Evolutionary conservation across 2,888 invertebrate genomes (phyloP).

Genomic region (Mamestra brassicae): DNA sequence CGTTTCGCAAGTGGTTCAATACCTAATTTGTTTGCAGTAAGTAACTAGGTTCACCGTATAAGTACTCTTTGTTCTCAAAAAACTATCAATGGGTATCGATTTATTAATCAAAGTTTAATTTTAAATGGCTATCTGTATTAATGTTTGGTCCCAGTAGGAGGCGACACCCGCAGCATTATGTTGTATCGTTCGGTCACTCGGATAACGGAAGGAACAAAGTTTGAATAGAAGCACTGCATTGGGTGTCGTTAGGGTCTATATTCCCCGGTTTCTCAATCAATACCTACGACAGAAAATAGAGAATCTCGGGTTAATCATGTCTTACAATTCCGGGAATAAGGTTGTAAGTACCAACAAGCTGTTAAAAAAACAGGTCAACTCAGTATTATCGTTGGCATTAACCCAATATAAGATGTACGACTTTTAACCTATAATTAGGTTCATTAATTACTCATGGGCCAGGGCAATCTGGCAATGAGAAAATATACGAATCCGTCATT

Average conservation of each 20-base stretch:
- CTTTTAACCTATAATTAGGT: slow-evolving; percentile 53
- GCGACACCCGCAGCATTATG: too few relatives aligned
- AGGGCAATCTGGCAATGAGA: slow-evolving; percentile 39
- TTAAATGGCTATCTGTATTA: too few relatives aligned
- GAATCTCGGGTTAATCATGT: not conserved
- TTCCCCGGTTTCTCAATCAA: not conserved
- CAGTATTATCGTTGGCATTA: slow-evolving; percentile 48
- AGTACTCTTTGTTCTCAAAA: too few relatives aligned
- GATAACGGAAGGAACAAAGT: not conserved
- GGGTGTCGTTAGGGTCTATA: not conserved
- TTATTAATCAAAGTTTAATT: too few relatives aligned
- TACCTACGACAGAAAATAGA: not conserved
- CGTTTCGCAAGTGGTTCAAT: not conserved
- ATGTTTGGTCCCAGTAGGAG: too few relatives aligned
- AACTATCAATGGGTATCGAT: too few relatives aligned
- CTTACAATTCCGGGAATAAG: not conserved
- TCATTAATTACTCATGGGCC: slow-evolving; percentile 41
- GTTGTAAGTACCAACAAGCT: not conserved
- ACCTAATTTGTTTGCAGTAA: not conserved
- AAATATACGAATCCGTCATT: slow-evolving; percentile 13
- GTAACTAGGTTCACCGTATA: too few relatives aligned
- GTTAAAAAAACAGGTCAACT: slow-evolving; percentile 16
- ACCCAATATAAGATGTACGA: slow-evolving; percentile 38
- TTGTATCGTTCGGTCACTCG: too few relatives aligned
- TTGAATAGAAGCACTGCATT: not conserved